Evolutionary conservation across 2,113 vertebrate genomes (phyloP).

Genomic region (Sorex araneus): DNA sequence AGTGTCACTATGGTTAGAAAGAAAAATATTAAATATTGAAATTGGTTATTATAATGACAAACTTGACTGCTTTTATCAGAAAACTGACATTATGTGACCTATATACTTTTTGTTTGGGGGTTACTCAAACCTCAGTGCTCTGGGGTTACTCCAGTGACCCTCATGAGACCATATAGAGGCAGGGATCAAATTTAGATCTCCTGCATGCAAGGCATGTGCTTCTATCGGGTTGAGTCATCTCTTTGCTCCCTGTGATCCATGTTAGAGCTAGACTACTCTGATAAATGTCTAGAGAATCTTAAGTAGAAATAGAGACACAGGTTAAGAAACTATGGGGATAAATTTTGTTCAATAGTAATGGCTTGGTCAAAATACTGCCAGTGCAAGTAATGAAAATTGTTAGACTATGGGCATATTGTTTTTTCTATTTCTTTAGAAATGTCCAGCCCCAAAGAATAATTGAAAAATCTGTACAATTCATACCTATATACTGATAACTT

Average conservation of each 20-base stretch:
- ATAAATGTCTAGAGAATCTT: neutral
- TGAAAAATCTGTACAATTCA: neutral
- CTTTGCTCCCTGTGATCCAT: no score
- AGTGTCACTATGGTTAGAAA: no score
- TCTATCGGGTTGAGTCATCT: no score
- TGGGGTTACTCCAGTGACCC: no score
- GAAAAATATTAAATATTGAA: no score
- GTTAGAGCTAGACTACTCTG: neutral
- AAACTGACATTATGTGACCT: neutral
- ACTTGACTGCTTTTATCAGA: no score
- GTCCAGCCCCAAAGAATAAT: neutral
- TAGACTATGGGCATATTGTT: neutral
- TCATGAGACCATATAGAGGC: no score
- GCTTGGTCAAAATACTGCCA: slow-evolving; percentile 22
- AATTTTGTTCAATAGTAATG: neutral
- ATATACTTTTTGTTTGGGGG: no score
- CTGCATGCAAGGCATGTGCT: no score
- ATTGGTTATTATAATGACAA: no score
- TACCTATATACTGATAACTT: neutral
- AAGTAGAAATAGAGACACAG: neutral
- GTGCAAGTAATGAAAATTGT: neutral
- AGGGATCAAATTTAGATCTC: no score
- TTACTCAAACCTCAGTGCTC: no score
- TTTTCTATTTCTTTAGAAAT: slow-evolving; percentile 30
- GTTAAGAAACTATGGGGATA: neutral